Evolutionary conservation across 2,888 invertebrate genomes (phyloP).

Genomic region (Tupiocoris notatus): DNA sequence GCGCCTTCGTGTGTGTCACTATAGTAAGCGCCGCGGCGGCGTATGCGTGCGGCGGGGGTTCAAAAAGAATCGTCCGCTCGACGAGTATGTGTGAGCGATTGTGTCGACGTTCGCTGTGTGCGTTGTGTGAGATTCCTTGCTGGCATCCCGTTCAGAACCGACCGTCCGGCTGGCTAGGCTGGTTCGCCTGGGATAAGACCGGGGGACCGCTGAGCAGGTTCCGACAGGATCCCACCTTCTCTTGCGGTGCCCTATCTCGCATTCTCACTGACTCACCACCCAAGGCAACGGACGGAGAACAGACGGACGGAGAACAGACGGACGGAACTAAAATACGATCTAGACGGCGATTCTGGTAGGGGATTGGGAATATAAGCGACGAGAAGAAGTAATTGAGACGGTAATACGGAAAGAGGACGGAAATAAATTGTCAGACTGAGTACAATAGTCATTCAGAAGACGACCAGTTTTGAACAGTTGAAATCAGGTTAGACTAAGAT

Average conservation of each 20-base stretch:
- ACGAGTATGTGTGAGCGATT: not conserved
- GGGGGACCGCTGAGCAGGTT: not conserved
- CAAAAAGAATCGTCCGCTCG: not conserved
- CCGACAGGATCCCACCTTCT: not conserved
- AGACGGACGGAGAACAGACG: too few species aligned
- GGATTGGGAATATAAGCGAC: too few species aligned
- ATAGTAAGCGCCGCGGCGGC: too few species aligned
- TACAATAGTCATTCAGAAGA: too few species aligned
- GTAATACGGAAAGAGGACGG: too few species aligned
- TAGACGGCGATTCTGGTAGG: too few species aligned
- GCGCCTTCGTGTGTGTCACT: not conserved
- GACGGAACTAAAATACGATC: not conserved
- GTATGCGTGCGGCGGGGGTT: not conserved
- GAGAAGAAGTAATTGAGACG: too few species aligned
- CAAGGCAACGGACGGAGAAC: too few species aligned
- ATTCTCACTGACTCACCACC: not conserved
- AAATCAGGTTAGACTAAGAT: too few species aligned
- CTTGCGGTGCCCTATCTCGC: not conserved
- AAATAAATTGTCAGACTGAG: too few species aligned
- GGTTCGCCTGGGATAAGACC: too few species aligned
- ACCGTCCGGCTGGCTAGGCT: not conserved
- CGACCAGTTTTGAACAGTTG: too few species aligned
- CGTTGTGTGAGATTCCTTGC: not conserved
- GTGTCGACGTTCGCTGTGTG: not conserved
- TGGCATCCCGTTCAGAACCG: not conserved